Conservation (phyloP, 1,140 invertebrate genomes). For the Drosophila malerkotliana region DNA sequence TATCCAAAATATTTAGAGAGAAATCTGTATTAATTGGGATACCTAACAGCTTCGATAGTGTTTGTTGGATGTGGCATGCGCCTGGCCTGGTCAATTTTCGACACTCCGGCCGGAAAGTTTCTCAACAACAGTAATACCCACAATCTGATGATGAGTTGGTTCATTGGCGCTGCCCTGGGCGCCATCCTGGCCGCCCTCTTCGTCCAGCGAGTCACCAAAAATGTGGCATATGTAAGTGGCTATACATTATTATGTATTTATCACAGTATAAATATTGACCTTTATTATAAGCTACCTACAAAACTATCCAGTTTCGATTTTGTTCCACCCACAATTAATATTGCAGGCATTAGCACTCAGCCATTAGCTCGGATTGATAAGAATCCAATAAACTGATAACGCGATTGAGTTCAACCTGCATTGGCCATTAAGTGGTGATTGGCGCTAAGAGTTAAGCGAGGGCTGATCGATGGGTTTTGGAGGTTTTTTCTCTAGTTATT, state of each 20-base stretch:
- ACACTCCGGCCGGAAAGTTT: constrained; percentile 70
- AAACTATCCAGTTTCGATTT: constrained; percentile 7
- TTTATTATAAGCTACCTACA: neutral
- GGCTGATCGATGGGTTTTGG: constrained; percentile 38
- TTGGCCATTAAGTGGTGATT: constrained; percentile 55
- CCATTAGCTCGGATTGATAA: constrained; percentile 42
- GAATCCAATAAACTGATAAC: constrained; percentile 48
- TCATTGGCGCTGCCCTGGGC: constrained; percentile 62
- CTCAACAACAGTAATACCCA: constrained; percentile 60
- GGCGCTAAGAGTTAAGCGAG: constrained; percentile 24
- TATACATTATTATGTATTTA: neutral
- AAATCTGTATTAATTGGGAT: neutral
- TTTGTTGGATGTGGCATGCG: constrained; percentile 74
- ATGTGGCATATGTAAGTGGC: constrained; percentile 76
- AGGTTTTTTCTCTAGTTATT: neutral
- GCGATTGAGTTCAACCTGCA: constrained; percentile 57
- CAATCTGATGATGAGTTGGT: constrained; percentile 75
- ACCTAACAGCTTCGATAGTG: constrained; percentile 51
- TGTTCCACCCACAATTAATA: constrained; percentile 16
- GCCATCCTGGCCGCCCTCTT: constrained; percentile 62
- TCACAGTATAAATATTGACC: neutral
- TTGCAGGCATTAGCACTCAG: constrained; percentile 30
- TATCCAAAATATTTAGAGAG: neutral
- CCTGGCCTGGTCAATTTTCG: constrained; percentile 70
- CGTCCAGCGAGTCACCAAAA: constrained; percentile 75